Evolutionary conservation across 1,140 invertebrate species (phyloP).

Genomic region (Limonius californicus): DNA sequence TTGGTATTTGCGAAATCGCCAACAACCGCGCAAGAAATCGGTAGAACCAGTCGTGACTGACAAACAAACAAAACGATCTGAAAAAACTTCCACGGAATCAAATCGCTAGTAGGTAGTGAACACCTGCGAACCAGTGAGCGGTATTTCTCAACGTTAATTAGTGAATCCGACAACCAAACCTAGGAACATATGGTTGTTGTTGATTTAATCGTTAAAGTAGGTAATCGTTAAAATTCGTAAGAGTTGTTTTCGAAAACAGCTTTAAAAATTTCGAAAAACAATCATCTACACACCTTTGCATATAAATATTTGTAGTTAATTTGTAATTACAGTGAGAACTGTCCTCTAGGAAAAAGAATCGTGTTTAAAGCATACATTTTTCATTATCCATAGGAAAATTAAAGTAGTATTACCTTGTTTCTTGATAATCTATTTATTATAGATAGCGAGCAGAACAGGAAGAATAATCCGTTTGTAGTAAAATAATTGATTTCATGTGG

Average conservation of each 20-base stretch:
- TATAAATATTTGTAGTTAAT: neutral
- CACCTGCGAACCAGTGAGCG: conserved; percentile 16
- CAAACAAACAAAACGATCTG: conserved; percentile 23
- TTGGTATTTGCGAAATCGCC: conserved; percentile 20
- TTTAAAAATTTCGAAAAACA: neutral
- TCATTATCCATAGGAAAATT: no score
- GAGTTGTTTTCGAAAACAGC: no score
- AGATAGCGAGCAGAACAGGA: no score
- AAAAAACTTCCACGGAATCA: conserved; percentile 11
- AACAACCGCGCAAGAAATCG: conserved; percentile 26
- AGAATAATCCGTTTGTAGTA: no score
- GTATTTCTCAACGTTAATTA: conserved; percentile 21
- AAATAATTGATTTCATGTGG: no score
- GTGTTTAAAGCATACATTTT: no score
- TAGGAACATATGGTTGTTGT: neutral
- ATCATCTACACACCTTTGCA: no score
- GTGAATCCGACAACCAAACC: conserved; percentile 11
- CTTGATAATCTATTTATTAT: no score
- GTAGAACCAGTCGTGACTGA: conserved; percentile 30
- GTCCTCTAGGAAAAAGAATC: no score
- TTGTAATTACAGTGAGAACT: neutral
- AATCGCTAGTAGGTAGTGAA: conserved; percentile 15
- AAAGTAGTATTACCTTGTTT: no score
- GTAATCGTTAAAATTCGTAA: neutral
- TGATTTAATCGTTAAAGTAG: neutral